phyloP scores from a whole-genome alignment of 2,888 invertebrate species.

The Helleia helle region DNA sequence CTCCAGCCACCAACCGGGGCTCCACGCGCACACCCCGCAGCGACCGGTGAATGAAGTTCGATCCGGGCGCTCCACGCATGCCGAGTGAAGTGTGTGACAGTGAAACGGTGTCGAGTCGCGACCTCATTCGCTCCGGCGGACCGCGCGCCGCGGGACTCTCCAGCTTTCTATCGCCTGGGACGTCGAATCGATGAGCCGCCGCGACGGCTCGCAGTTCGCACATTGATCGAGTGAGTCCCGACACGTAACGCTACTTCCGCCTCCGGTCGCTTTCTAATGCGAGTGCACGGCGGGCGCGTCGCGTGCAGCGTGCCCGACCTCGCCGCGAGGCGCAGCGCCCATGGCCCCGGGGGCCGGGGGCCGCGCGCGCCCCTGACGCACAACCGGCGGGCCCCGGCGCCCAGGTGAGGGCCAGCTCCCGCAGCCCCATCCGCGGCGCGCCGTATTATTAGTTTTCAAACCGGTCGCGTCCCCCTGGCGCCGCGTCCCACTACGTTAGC shows the following conservation, averaged over 20 bases:
- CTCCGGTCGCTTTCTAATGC: constrained; percentile 23
- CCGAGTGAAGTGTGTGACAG: constrained; percentile 23
- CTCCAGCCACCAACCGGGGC: constrained; percentile 16
- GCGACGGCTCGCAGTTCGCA: constrained; percentile 49
- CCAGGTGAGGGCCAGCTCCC: no score
- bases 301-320: no score
- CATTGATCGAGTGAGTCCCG: constrained; percentile 63
- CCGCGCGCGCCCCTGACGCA: background rate
- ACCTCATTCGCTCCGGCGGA: constrained; percentile 43
- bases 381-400: background rate
- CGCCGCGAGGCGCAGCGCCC: constrained; percentile 2
- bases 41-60: constrained; percentile 18
- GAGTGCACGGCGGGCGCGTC: no score
- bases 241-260: constrained; percentile 15
- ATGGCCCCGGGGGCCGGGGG: background rate
- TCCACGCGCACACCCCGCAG: constrained; percentile 25
- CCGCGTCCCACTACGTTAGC: background rate
- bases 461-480: background rate
- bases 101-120: constrained; percentile 46
- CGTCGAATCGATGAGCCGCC: constrained; percentile 47
- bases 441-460: background rate
- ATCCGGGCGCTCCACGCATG: constrained; percentile 17
- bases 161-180: constrained; percentile 46
- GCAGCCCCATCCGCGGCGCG: no score
- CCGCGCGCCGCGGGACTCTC: constrained; percentile 31